A percentile compares a stretch with the other conserved stretches of the same genome.
Evolutionary conservation across 2,888 invertebrate species (phyloP).

Genomic region (Sinodicranocentrus sp.): DNA sequence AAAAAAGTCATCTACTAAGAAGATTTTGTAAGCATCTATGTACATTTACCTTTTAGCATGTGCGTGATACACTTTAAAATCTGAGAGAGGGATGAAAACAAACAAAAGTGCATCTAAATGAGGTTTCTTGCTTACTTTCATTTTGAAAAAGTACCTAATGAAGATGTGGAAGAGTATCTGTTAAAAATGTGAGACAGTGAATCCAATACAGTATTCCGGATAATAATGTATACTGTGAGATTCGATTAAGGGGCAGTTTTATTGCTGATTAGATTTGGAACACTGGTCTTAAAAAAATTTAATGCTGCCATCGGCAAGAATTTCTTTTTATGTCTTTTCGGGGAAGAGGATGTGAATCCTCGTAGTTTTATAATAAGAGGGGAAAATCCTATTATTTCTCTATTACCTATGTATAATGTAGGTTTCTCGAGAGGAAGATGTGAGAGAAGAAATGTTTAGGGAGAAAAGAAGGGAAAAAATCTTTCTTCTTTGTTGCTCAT

Average conservation of each 20-base stretch:
- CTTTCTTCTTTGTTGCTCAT: slow-evolving; percentile 43
- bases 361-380: background rate
- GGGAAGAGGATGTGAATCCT: slow-evolving; percentile 5
- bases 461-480: slow-evolving; percentile 30
- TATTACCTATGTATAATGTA: no score
- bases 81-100: no score
- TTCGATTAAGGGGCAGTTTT: slow-evolving; percentile 74
- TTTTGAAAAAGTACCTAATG: slow-evolving; percentile 6
- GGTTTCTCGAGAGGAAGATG: no score
- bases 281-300: slow-evolving; percentile 75
- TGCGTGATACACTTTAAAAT: no score
- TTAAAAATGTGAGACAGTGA: slow-evolving; percentile 6
- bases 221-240: slow-evolving; percentile 39
- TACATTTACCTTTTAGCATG: no score
- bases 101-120: background rate
- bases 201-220: background rate
- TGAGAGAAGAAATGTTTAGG: background rate
- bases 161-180: slow-evolving; percentile 1
- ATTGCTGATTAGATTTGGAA: slow-evolving; percentile 77
- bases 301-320: slow-evolving; percentile 73
- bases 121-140: background rate
- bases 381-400: background rate
- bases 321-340: slow-evolving; percentile 40
- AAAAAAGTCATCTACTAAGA: background rate
- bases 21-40: no score